Evolutionary conservation across 1,140 invertebrate genomes (phyloP).

Genomic region (Portunus trituberculatus): DNA sequence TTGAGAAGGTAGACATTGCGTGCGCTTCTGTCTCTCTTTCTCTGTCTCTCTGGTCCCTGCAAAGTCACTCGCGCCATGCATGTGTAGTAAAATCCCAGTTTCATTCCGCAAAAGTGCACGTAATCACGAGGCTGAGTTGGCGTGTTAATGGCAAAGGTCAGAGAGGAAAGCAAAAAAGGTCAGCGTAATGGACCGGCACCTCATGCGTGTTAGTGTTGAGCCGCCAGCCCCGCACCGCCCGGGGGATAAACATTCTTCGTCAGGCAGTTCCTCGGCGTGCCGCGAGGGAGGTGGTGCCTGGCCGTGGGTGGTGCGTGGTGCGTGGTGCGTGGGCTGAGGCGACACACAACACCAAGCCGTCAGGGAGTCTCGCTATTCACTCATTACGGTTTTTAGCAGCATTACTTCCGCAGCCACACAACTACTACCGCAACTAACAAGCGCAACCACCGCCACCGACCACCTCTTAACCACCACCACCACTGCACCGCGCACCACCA

Average conservation of each 20-base stretch:
- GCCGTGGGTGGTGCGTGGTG: no score
- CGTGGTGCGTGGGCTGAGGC: no score
- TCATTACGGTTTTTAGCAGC: no score
- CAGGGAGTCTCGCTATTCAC: no score
- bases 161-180: not conserved
- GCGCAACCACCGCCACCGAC: not conserved
- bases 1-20: no score
- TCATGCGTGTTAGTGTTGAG: not conserved
- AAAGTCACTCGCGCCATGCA: not conserved
- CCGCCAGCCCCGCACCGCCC: no score
- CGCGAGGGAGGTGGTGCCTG: no score
- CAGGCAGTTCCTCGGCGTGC: no score
- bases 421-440: not conserved
- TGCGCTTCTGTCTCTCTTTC: no score
- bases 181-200: not conserved
- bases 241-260: no score
- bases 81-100: not conserved
- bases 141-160: not conserved
- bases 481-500: not conserved
- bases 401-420: not conserved
- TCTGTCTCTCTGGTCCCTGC: no score
- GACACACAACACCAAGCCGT: no score
- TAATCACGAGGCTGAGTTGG: not conserved
- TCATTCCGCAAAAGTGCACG: not conserved
- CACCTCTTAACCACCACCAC: not conserved